These are phyloP conservation scores for Phengaris arion DNA, from an alignment of 2,888 invertebrate species.

Conservation along the genomic window DNA sequence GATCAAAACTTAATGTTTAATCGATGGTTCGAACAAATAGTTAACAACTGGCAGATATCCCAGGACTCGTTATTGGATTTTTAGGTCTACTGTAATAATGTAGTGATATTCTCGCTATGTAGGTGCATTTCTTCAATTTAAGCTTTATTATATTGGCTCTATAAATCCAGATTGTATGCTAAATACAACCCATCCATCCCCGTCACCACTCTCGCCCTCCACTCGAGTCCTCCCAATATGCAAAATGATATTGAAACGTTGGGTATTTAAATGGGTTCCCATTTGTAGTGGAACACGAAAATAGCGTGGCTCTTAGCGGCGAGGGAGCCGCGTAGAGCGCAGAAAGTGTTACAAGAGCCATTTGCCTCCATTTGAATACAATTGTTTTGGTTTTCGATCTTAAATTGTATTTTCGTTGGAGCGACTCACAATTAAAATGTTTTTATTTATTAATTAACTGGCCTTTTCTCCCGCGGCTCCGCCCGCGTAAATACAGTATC, in stretches of 20 bases:
- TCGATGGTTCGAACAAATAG: too few species aligned
- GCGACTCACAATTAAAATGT: too few species aligned
- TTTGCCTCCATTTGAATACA: slow-evolving; percentile 26
- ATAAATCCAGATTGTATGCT: not conserved
- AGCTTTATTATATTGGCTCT: not conserved
- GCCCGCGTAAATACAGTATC: too few species aligned
- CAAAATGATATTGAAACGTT: slow-evolving; percentile 66
- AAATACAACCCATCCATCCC: not conserved
- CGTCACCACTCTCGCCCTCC: not conserved
- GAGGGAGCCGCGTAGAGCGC: slow-evolving; percentile 65
- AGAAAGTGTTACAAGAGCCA: slow-evolving; percentile 53
- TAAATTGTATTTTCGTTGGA: too few species aligned
- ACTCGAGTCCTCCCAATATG: slow-evolving; percentile 21
- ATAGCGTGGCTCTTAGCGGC: slow-evolving; percentile 78
- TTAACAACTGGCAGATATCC: too few species aligned
- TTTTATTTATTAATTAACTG: too few species aligned
- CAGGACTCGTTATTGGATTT: too few species aligned
- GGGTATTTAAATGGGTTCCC: slow-evolving; percentile 79
- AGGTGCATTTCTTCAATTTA: not conserved
- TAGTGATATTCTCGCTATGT: too few species aligned
- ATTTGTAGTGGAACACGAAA: slow-evolving; percentile 80
- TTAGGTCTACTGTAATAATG: too few species aligned
- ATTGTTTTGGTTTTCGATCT: not conserved
- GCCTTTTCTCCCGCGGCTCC: too few species aligned
- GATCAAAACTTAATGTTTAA: too few species aligned